Evolutionary conservation across 2,113 vertebrate species (phyloP), one percentile per base, ranked within the genome.

Genomic region (Thermophis baileyi): DNA sequence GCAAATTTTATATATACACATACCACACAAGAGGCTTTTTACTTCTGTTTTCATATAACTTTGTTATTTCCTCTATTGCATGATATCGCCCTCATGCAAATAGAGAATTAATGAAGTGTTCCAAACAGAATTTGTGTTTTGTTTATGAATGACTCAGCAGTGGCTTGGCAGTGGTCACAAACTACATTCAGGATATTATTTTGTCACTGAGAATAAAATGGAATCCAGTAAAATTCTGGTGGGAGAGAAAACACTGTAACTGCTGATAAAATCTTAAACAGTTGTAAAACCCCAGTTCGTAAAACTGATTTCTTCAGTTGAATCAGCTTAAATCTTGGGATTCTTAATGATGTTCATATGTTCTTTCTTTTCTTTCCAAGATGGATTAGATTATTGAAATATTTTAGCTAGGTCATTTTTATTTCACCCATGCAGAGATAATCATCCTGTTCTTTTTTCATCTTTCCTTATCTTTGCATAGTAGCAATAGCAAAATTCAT

Each of bases 251-350:
- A 50, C 69, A 63, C 74, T 40, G 57, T 89, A 92, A 94, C 46
- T 92, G 93, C 89, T 60, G 91, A 88, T 92, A 95, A 95, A 94
- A 94, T 93, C 35, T 94, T 44, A 94, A 96, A 96, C 91, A 94
- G 90, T 93, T 94, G 47, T 54, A 96, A 96, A 96, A 92, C 93
- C 53, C 49, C 25, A 87, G 81, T 94, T 96, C 51, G 54, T 94
- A 89, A 88, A 94, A 60, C 92, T 89, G 12, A 91, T 95, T 40
- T 95, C 85, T 95, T 91, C 88, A 0, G 0, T 88, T 49, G 60
- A 88, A 92, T 91, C 95, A 18, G 81, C 51, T 92, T 94, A 92
- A 92, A 89, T 85, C 55, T 91, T 50, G 25, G 0, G 91, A 0
- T 88, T 92, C 2, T 91, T 87, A 93, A 90, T 94, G 93, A 92